These are phyloP conservation scores for Perognathus longimembris DNA, from an alignment of 2,113 vertebrate genomes.

Conservation along the genomic window DNA sequence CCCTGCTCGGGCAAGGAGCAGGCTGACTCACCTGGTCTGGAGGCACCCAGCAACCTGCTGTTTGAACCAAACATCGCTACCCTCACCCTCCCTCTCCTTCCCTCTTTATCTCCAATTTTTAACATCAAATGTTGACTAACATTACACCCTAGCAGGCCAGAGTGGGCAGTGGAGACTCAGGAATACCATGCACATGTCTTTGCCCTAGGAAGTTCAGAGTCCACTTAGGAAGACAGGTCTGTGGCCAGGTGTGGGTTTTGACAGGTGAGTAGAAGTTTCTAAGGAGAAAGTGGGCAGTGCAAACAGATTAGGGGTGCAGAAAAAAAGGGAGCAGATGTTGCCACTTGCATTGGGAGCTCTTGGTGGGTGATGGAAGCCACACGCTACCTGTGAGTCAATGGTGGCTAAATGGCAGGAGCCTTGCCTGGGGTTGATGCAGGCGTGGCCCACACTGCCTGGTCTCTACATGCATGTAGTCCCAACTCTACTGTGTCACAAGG, in stretches of 20 bases:
- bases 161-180: neutral
- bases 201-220: constrained; percentile 18
- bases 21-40: constrained; percentile 64
- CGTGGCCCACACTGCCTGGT: neutral
- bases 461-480: neutral
- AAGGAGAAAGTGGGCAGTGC: neutral
- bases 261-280: neutral
- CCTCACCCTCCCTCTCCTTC: too few relatives aligned
- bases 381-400: neutral
- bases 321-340: neutral
- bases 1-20: constrained; percentile 48
- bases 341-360: neutral
- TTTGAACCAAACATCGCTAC: constrained; percentile 25
- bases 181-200: neutral
- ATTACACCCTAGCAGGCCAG: neutral
- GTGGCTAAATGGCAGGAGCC: neutral
- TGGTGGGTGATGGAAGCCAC: neutral
- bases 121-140: constrained; percentile 18
- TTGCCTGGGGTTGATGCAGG: neutral
- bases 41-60: neutral
- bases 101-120: constrained; percentile 51
- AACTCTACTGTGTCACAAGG: neutral
- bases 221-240: neutral
- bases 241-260: neutral
- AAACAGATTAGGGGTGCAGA: neutral